phyloP scores from a whole-genome alignment of 2,888 invertebrate species.

The Drosophila mettleri region DNA sequence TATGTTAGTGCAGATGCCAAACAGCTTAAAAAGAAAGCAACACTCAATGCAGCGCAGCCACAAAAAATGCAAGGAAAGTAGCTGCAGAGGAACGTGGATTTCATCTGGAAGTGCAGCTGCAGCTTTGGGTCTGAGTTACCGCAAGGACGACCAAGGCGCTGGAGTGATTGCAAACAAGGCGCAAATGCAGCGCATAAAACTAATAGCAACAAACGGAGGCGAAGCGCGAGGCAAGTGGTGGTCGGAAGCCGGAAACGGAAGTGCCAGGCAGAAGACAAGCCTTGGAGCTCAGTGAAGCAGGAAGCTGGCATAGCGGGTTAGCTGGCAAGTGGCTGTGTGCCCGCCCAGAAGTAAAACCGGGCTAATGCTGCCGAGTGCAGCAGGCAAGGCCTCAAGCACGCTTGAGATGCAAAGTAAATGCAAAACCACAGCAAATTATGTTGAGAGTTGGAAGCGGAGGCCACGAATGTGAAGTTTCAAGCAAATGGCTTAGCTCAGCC shows the following conservation, averaged over 20 bases:
- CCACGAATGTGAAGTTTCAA: slow-evolving; percentile 36
- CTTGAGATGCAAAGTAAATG: slow-evolving; percentile 78
- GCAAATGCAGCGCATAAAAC: slow-evolving; percentile 64
- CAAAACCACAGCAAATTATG: slow-evolving; percentile 81
- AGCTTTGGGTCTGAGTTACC: slow-evolving; percentile 45
- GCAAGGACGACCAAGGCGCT: slow-evolving; percentile 62
- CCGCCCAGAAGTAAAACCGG: slow-evolving; percentile 25
- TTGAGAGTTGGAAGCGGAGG: slow-evolving; percentile 55
- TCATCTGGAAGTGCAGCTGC: slow-evolving; percentile 27
- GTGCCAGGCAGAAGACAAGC: slow-evolving; percentile 54
- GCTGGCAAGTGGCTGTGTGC: slow-evolving; percentile 25
- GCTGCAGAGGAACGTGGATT: slow-evolving; percentile 10
- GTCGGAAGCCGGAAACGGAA: slow-evolving; percentile 67
- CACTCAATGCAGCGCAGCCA: slow-evolving; percentile 22
- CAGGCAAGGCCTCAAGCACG: slow-evolving; percentile 64
- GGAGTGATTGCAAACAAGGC: slow-evolving; percentile 70
- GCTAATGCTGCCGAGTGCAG: slow-evolving; percentile 51
- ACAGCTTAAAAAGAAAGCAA: slow-evolving; percentile 48
- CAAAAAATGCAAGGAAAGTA: slow-evolving; percentile 7
- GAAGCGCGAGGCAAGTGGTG: neutral
- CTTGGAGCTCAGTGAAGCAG: slow-evolving; percentile 45
- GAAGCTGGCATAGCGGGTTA: slow-evolving; percentile 22
- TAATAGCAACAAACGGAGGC: slow-evolving; percentile 61
- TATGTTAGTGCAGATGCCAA: slow-evolving; percentile 67
- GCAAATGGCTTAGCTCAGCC: slow-evolving; percentile 47